A percentile compares a stretch with the other conserved stretches of the same genome.
phyloP scores from a whole-genome alignment of 1,140 invertebrate species.

The Cherax destructor region DNA sequence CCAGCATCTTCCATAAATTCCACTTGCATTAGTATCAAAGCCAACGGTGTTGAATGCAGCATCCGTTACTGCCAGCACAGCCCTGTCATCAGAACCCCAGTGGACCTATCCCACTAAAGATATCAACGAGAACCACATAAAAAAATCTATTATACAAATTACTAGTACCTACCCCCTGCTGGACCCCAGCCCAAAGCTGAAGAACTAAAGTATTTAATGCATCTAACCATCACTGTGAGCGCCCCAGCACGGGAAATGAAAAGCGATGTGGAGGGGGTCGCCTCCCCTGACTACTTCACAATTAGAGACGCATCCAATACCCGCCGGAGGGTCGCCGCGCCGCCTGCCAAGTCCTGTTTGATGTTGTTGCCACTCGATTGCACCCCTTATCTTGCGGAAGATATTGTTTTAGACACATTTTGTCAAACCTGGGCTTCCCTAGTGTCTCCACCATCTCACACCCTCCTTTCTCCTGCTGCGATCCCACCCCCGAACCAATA shows the following conservation, averaged over 20 bases:
- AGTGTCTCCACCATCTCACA: not conserved
- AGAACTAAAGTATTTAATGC: not conserved
- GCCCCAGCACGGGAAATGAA: constrained; percentile 7
- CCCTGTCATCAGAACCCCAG: no score
- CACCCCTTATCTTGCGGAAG: constrained; percentile 25
- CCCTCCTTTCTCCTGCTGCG: not conserved
- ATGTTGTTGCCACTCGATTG: constrained; percentile 61
- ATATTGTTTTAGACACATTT: constrained; percentile 66
- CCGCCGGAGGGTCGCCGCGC: constrained; percentile 6
- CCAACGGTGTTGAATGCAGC: no score
- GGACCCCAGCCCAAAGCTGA: not conserved
- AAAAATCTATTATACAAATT: no score
- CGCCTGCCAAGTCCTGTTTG: constrained; percentile 18
- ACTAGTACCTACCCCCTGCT: not conserved
- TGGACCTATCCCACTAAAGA: no score
- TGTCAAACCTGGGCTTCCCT: constrained; percentile 24
- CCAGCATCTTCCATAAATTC: no score
- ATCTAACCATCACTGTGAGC: constrained; percentile 5
- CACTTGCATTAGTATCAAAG: no score
- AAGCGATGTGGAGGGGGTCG: not conserved
- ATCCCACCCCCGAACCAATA: no score
- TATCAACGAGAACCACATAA: no score
- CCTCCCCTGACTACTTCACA: constrained; percentile 25
- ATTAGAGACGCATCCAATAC: constrained; percentile 37
- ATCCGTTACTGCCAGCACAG: no score